Base-by-base conservation (phyloP, 2,888 invertebrate species). In the Merodon equestris region DNA sequence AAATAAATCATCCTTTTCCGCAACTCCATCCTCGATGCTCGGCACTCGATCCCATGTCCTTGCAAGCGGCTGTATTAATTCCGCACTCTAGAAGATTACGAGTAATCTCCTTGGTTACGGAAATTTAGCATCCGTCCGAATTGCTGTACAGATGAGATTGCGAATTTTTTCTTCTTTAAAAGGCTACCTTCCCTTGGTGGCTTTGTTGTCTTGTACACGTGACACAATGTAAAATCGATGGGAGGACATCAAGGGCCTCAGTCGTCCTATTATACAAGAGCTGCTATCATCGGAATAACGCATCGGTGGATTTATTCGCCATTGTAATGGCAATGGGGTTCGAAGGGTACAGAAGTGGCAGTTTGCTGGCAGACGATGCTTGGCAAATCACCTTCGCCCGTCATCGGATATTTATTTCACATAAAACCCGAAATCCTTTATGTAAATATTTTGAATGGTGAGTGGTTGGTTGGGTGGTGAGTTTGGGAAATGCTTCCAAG, bases 21-120 rank as follows among this genome's bases (percentile, higher is more conserved):
- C n/a, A 38, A 12, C 13, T 5, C 42, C 19, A 5, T 15, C 36
- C 48, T 27, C 42, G 47, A 9, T 19, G n/a, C 38, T 4, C 53
- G 5, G 3, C 15, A 13, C 27, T 27, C 27, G 27, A 27, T 27
- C 27, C 27, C 27, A 27, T 27, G 27, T 27, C 27, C 27, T 27
- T 2, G 12, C 34, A 57, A 42, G 17, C 50, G 9, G 17, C 36
- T 27, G 27, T 58, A 61, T 71, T 70, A 60, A 60, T 70, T 70
- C 60, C 42, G 54, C 48, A 50, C 63, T 56, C 71, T 63, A 34
- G 34, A 48, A 71, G 71, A 63, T 71, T 63, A 56, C 56, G 27
- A 56, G 50, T 71, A 71, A 71, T 63, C 63, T 27, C 63, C 56
- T 57, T 71, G 56, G 56, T 51, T 63, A 57, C 50, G 71, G 63